phyloP scores from a whole-genome alignment of 2,113 vertebrate species.

The Pavo muticus region DNA sequence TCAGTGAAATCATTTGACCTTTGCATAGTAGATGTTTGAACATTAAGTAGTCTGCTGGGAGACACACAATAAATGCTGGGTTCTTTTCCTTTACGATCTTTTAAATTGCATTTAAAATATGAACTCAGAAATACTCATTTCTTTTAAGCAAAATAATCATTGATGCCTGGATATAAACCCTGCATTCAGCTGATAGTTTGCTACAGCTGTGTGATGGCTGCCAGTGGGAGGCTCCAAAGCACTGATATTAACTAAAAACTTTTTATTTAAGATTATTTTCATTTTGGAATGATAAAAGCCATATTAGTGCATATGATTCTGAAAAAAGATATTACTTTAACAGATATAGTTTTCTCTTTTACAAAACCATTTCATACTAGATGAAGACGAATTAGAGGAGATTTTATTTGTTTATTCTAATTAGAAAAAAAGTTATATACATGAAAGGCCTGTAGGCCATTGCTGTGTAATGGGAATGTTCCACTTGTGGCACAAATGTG shows the following conservation, averaged over 20 bases:
- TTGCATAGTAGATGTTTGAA: conserved; percentile 56
- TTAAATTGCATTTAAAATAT: conserved; percentile 52
- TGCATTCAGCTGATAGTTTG: conserved; percentile 28
- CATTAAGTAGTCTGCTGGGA: conserved; percentile 66
- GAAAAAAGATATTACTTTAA: neutral
- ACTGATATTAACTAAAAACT: conserved; percentile 66
- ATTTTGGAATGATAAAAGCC: neutral
- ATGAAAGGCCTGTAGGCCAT: neutral
- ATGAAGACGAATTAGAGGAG: neutral
- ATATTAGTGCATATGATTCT: neutral
- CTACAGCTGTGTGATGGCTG: conserved; percentile 67
- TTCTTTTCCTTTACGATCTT: conserved; percentile 53
- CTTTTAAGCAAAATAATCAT: conserved; percentile 25
- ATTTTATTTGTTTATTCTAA: neutral
- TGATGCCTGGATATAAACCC: conserved; percentile 30
- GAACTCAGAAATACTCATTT: conserved; percentile 41
- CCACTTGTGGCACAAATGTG: neutral
- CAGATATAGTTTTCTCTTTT: neutral
- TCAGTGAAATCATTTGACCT: conserved; percentile 63
- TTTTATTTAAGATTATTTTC: conserved; percentile 48
- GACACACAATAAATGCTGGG: conserved; percentile 31
- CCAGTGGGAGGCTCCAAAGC: conserved; percentile 76
- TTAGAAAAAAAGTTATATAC: neutral
- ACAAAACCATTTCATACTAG: neutral
- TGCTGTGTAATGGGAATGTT: neutral